Conservation (phyloP, 2,797 vertebrate genomes). For the Holocentrus rufus region DNA sequence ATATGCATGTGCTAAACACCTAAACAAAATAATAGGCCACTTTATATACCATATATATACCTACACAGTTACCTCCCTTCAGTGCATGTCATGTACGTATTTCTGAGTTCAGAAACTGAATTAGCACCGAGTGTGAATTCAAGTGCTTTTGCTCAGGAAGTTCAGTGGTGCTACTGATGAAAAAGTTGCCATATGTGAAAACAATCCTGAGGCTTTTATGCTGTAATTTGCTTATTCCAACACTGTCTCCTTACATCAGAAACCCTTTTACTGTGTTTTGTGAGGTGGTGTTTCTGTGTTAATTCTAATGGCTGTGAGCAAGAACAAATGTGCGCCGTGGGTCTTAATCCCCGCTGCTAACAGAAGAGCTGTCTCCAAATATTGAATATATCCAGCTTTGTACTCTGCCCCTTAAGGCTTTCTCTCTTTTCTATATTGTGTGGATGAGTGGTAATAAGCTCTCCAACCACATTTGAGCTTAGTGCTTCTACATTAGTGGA, state of each 20-base stretch:
- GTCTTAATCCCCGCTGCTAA: slow-evolving; percentile 55
- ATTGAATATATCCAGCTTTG: slow-evolving; percentile 65
- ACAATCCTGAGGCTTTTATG: slow-evolving; percentile 32
- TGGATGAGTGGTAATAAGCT: slow-evolving; percentile 52
- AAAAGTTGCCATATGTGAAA: slow-evolving; percentile 42
- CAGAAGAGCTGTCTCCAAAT: slow-evolving; percentile 65
- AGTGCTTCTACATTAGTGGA: slow-evolving; percentile 25
- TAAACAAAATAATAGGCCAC: too few species aligned
- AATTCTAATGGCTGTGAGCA: slow-evolving; percentile 60
- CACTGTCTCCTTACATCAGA: slow-evolving; percentile 31
- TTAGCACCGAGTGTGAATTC: too few species aligned
- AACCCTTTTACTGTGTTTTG: slow-evolving; percentile 47
- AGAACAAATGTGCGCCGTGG: slow-evolving; percentile 64
- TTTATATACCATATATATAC: too few species aligned
- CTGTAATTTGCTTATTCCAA: slow-evolving; percentile 33
- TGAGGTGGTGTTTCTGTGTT: slow-evolving; percentile 48
- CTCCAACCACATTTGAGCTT: slow-evolving; percentile 39
- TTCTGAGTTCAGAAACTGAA: too few species aligned
- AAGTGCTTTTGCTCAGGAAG: too few species aligned
- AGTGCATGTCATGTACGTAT: too few species aligned
- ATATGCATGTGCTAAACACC: too few species aligned
- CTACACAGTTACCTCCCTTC: too few species aligned
- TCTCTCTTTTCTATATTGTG: slow-evolving; percentile 37
- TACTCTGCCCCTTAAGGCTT: slow-evolving; percentile 51
- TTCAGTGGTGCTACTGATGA: slow-evolving; percentile 2